Conservation (phyloP, 2,797 vertebrate genomes). For the Acanthornis magna region DNA sequence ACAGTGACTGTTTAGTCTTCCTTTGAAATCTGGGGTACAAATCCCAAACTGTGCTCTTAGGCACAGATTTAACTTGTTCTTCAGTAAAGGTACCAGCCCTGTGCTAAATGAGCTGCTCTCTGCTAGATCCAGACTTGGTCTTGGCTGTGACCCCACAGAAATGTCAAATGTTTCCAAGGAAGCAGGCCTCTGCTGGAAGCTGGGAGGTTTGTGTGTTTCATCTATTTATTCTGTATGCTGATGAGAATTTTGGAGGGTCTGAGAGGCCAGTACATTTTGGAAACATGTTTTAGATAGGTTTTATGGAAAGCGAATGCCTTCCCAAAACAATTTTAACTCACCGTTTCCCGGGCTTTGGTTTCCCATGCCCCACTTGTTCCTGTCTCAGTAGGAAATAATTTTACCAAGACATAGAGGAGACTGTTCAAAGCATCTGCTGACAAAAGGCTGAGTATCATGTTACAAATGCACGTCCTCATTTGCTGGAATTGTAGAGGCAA, state of each 20-base stretch:
- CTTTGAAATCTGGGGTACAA: not conserved
- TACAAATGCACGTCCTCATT: not conserved
- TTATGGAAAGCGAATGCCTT: not conserved
- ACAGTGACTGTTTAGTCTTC: not conserved
- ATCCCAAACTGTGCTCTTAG: not conserved
- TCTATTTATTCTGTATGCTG: not conserved
- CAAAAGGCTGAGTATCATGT: not conserved
- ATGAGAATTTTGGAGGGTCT: not conserved
- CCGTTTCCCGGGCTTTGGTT: not conserved
- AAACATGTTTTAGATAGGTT: not conserved
- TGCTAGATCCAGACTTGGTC: fast-evolving
- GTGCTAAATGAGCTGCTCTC: not conserved
- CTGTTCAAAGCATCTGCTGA: not conserved
- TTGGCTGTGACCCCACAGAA: not conserved
- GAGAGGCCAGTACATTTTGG: not conserved
- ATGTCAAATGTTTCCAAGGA: not conserved
- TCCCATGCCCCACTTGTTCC: not conserved
- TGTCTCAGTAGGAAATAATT: not conserved
- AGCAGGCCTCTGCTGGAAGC: not conserved
- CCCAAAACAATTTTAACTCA: not conserved
- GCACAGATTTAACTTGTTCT: not conserved
- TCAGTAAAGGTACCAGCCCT: not conserved
- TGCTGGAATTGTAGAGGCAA: not conserved
- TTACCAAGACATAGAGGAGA: not conserved
- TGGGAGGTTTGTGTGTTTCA: not conserved